Evolutionary conservation across 2,888 invertebrate genomes (phyloP), one percentile per base, ranked within the genome.

Genomic region (Tetheella fluctuosa): DNA sequence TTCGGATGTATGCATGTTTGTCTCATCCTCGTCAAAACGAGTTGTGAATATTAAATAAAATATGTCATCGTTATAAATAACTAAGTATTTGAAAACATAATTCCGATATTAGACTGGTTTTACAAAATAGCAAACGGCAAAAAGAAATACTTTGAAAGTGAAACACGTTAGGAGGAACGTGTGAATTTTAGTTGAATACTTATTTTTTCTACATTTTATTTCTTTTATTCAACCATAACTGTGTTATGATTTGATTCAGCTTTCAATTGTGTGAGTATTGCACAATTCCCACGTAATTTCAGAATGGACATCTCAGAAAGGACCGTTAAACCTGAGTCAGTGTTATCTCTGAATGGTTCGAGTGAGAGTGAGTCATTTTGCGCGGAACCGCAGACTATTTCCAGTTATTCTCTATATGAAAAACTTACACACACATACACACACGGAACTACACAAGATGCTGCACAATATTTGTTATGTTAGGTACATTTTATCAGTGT

Each of bases 41-140:
- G 39, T 39, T 39, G 39, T 1, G 7, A 39, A 39, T 39, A n/a
- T 39, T n/a, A 39, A 39, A n/a, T 39, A 39, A 39, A 5, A n/a
- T n/a, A 7, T 34, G 7, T n/a, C 39, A 39, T 39, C 1, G n/a
- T n/a, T 39, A n/a, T 3, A 39, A 39, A 39, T 39, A 39, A n/a
- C n/a, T 39, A n/a, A n/a, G n/a, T n/a, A n/a, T 39, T 39, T 39
- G 39, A 39, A n/a, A 15, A 39, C n/a, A 39, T 39, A 39, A 39
- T 39, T n/a, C n/a, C 39, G 39, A n/a, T 39, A 39, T 39, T n/a
- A n/a, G n/a, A 39, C n/a, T 39, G 39, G n/a, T 39, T 39, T n/a
- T 39, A n/a, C n/a, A n/a, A 39, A 39, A 39, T 39, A n/a, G 6
- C 39, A 39, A 39, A 39, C 5, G 39, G 2, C 34, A 34, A 34